Conservation (phyloP, 2,888 invertebrate species). For the Rhogogaster chlorosoma region DNA sequence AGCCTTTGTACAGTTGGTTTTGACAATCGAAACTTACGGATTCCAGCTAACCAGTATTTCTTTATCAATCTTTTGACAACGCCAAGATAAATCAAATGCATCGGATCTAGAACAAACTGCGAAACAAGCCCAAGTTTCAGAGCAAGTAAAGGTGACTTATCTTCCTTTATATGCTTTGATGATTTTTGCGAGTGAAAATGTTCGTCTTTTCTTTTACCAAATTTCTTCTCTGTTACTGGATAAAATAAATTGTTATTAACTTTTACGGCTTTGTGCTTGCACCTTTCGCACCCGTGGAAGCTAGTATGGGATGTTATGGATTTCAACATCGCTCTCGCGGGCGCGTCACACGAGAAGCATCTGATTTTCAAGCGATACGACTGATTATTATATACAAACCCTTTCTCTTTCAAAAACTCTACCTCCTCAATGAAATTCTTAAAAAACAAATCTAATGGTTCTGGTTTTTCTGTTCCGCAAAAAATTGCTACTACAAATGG, state of each 20-base stretch:
- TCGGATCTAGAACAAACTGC: constrained; percentile 23
- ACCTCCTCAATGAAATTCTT: not conserved
- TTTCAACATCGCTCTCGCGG: not conserved
- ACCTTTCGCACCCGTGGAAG: not conserved
- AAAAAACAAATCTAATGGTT: not conserved
- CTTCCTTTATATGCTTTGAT: not conserved
- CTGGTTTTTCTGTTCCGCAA: not conserved
- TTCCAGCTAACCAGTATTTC: constrained; percentile 13
- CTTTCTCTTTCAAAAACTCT: not conserved
- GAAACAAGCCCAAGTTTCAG: not conserved
- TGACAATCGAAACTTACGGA: not conserved
- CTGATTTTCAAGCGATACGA: not conserved
- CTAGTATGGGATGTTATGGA: not conserved
- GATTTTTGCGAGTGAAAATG: not conserved
- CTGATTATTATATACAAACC: not conserved
- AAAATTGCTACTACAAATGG: not conserved
- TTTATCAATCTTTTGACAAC: constrained; percentile 4
- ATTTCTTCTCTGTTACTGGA: not conserved
- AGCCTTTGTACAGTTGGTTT: not conserved
- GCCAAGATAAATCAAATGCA: constrained; percentile 25
- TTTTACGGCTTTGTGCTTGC: not conserved
- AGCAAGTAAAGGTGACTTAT: not conserved
- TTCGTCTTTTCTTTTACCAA: not conserved
- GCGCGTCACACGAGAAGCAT: not conserved
- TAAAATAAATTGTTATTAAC: not conserved